These are phyloP conservation scores for Channa striata DNA, from an alignment of 2,797 vertebrate species.

Conservation along the genomic window DNA sequence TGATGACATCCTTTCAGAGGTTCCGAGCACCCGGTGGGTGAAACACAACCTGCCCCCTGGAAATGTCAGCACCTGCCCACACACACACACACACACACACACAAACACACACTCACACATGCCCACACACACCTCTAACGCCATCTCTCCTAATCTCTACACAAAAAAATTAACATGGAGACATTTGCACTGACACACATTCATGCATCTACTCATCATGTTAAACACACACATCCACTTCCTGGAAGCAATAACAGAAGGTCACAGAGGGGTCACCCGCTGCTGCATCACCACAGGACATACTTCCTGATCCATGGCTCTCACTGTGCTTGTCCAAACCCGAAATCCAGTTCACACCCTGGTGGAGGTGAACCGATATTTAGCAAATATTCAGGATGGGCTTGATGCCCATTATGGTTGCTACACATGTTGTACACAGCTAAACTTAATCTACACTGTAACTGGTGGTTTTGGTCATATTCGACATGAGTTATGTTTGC, in stretches of 20 bases:
- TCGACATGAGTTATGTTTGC: background rate
- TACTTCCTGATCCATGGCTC: slow-evolving; percentile 66
- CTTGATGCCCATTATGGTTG: no score
- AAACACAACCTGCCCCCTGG: slow-evolving; percentile 39
- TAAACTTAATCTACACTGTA: background rate
- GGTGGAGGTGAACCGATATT: slow-evolving; percentile 14
- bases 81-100: background rate
- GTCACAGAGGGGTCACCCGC: slow-evolving; percentile 75
- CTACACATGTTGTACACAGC: background rate
- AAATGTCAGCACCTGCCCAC: slow-evolving; percentile 49
- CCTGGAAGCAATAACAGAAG: slow-evolving; percentile 65
- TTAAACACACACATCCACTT: slow-evolving; percentile 31
- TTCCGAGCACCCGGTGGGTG: slow-evolving; percentile 33
- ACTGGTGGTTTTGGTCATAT: background rate
- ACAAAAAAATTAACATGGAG: slow-evolving; percentile 15
- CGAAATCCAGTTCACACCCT: slow-evolving; percentile 18
- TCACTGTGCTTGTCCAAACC: slow-evolving; percentile 45
- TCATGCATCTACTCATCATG: background rate
- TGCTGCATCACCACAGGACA: slow-evolving; percentile 71
- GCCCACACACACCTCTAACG: background rate
- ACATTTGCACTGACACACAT: slow-evolving; percentile 5
- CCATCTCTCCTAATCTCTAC: slow-evolving; percentile 15
- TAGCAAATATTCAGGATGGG: background rate
- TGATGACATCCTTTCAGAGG: slow-evolving; percentile 23
- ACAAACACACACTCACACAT: background rate